Evolutionary conservation across 2,888 invertebrate species (phyloP), one percentile per base, ranked within the genome.

Genomic region (Tenthredo livida): DNA sequence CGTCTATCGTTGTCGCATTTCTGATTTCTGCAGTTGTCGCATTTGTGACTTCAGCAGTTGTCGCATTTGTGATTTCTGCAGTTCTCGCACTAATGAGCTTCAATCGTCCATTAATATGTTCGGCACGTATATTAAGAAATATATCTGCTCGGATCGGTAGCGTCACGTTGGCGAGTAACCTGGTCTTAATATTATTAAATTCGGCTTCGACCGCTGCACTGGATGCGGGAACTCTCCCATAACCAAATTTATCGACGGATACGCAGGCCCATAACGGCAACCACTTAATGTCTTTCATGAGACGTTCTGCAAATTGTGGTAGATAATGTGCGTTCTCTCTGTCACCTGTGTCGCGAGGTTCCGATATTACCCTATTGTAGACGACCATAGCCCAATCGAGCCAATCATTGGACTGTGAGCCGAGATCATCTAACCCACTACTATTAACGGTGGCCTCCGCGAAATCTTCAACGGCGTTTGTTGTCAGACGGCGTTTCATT

Each of bases 151-250:
- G 37, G 3, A 77, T 84, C 37, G 84, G 70, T 1, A 54, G 33
- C 29, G 72, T 43, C 54, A 40, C 58, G 17, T 54, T 78, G 7
- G 72, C 70, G 12, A 86, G 70, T 37, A 83, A 17, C 17, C 75
- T n/a, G 0, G 84, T n/a, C 47, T 85, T 86, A 10, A 86, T 75
- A 5, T 58, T 77, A 2, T 85, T 82, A 17, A 85, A 84, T 70
- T 86, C 85, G 0, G 70, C 29, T 83, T 86, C 85, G 40, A 85
- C 83, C 25, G 84, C 61, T 0, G 85, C 85, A 84, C 86, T 86
- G 29, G 82, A 83, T 1, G 85, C 86, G 15, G 85, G 82, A 40
- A 86, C 25, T 17, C 84, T 33, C 1, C 85, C 86, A 78, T 40
- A 82, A 72, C 33, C 21, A 17, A 65, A 86, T 12, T 29, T 5